Base-by-base conservation (phyloP, 2,797 vertebrate genomes). In the Cygnus olor region DNA sequence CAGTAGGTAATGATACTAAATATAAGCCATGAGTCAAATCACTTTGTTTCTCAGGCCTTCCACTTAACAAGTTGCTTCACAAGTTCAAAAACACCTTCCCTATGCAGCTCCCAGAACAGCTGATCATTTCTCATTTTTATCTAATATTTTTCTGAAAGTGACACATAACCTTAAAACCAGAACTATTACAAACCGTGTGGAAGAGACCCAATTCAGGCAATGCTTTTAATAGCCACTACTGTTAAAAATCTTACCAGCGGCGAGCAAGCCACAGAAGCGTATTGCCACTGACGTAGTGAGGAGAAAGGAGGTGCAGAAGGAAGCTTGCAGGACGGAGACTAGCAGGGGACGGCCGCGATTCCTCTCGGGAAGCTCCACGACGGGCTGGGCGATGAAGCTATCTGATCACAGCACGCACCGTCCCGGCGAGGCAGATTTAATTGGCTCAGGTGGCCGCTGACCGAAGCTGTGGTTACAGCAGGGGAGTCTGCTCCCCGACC, bases 1-100 rank as follows among this genome's bases (percentile, higher is more conserved):
- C 70, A 92, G 63, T 90, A 91, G 78, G 90, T 96, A 97, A 94
- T 94, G 93, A 71, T 91, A 84, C 95, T 96, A 97, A 96, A 94
- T 97, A 95, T 95, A 96, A 95, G 66, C 84, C 64, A 28, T 81
- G 92, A 94, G 88, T 92, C 89, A 95, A 96, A 89, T 57, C 47
- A 70, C 78, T 94, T 85, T 80, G 78, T 81, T 96, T 79, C 88
- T 84, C 72, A 64, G 72, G 70, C 86, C 2, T 88, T 78, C 86
- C 65, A 77, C 65, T 89, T 47, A 24, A n/a, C 25, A 15, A 89
- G 60, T 34, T 5, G 30, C 22, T 72, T 79, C 61, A 94, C 56
- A 80, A 81, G 36, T 76, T 68, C 56, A 82, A 76, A 95, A 73
- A 30, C 32, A 74, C 28, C 12, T 47, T 6, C 51, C 28, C 61